These are phyloP conservation scores for Cryptocheilus praepositus DNA, from an alignment of 2,888 invertebrate genomes.

Conservation along the genomic window DNA sequence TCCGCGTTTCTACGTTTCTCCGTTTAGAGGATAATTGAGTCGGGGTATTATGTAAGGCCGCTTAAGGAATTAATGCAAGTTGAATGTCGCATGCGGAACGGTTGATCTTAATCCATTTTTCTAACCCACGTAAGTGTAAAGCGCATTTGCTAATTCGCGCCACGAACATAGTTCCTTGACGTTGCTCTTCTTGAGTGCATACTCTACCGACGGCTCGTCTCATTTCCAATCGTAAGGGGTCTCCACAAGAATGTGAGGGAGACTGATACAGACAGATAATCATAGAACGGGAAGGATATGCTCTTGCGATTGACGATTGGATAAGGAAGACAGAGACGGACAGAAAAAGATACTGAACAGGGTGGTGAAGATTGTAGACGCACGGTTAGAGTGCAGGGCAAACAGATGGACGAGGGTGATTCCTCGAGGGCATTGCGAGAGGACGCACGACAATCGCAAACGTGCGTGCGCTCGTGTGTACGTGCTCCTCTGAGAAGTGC, in stretches of 20 bases:
- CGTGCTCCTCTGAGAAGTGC: slow-evolving; percentile 4
- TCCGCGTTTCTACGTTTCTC: not conserved
- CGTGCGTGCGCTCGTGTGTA: slow-evolving; percentile 12
- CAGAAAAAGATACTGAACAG: slow-evolving; percentile 14
- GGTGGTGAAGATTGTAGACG: slow-evolving; percentile 27
- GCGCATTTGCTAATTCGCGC: slow-evolving; percentile 55
- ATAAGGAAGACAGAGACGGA: slow-evolving; percentile 9
- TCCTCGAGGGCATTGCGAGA: slow-evolving; percentile 31
- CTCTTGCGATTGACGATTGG: not conserved
- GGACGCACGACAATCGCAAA: slow-evolving; percentile 37
- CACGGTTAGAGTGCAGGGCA: slow-evolving; percentile 57
- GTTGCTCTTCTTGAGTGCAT: slow-evolving; percentile 55
- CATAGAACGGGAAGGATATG: not conserved
- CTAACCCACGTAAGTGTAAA: slow-evolving; percentile 43
- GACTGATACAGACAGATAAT: slow-evolving; percentile 7
- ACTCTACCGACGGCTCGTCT: slow-evolving; percentile 49
- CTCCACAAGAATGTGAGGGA: slow-evolving; percentile 33
- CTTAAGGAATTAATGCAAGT: too few relatives aligned
- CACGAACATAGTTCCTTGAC: slow-evolving; percentile 57
- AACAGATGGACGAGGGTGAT: slow-evolving; percentile 45
- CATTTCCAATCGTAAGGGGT: slow-evolving; percentile 46
- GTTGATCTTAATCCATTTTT: not conserved
- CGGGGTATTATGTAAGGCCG: too few relatives aligned
- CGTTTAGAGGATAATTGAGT: too few relatives aligned
- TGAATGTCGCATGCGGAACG: not conserved